phyloP scores from a whole-genome alignment of 2,888 invertebrate species.

The Nymphalis polychloros region DNA sequence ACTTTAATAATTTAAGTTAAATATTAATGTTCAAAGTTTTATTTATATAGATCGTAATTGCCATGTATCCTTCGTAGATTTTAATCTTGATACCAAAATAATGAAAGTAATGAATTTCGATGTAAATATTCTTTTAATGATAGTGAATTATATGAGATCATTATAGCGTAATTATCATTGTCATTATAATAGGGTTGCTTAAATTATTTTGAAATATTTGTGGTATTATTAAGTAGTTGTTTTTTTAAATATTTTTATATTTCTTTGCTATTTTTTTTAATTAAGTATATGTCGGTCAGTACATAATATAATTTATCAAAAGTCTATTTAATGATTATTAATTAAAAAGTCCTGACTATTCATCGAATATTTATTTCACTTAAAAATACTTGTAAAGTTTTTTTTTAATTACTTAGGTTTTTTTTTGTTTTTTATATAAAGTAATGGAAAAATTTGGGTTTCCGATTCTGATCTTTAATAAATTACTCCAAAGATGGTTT shows the following conservation, averaged over 20 bases:
- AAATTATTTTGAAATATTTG: slow-evolving; percentile 20
- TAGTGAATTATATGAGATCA: slow-evolving; percentile 32
- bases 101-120: slow-evolving; percentile 36
- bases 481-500: background rate
- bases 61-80: slow-evolving; percentile 30
- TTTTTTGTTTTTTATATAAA: too few relatives aligned
- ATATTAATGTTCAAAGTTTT: background rate
- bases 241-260: slow-evolving; percentile 3
- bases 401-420: too few relatives aligned
- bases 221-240: slow-evolving; percentile 12
- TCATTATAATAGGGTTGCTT: slow-evolving; percentile 48
- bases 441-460: too few relatives aligned
- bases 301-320: too few relatives aligned
- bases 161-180: slow-evolving; percentile 33
- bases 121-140: slow-evolving; percentile 69
- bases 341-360: too few relatives aligned
- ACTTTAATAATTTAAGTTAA: slow-evolving; percentile 18
- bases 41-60: slow-evolving; percentile 13
- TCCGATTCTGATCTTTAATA: background rate
- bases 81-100: slow-evolving; percentile 29
- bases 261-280: background rate
- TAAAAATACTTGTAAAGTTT: too few relatives aligned
- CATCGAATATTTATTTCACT: too few relatives aligned
- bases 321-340: too few relatives aligned
- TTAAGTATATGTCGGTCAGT: too few relatives aligned